A percentile compares a stretch with the other conserved stretches of the same genome.
These are phyloP conservation scores for Takifugu bimaculatus DNA, from an alignment of 2,113 vertebrate genomes.

Conservation along the genomic window DNA sequence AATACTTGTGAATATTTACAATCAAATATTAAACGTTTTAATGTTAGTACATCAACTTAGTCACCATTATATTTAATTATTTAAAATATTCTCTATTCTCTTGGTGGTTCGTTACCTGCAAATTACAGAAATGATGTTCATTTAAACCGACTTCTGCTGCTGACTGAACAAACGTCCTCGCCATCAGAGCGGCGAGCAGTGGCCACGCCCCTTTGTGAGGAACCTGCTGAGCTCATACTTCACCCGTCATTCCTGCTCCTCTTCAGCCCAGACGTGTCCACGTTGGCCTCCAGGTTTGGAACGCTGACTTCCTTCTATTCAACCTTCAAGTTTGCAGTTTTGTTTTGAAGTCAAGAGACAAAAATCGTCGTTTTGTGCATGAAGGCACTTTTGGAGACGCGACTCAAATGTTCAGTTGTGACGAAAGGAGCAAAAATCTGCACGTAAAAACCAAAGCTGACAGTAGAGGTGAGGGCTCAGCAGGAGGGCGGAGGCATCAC, in stretches of 20 bases:
- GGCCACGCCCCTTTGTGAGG: too few relatives aligned
- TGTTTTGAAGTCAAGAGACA: constrained; percentile 35
- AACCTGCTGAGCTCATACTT: background rate
- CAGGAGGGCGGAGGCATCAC: constrained; percentile 7
- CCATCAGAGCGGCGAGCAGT: too few relatives aligned
- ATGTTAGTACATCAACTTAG: too few relatives aligned
- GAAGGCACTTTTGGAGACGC: constrained; percentile 72
- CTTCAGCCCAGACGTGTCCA: constrained; percentile 22
- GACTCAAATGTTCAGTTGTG: constrained; percentile 9
- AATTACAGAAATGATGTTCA: background rate
- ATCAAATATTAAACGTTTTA: too few relatives aligned
- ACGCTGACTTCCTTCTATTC: constrained; percentile 42
- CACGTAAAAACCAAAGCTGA: constrained; percentile 41
- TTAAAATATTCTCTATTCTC: too few relatives aligned
- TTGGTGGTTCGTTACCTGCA: too few relatives aligned
- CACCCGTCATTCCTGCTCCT: constrained; percentile 32
- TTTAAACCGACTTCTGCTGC: background rate
- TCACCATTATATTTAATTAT: too few relatives aligned
- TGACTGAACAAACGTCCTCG: background rate
- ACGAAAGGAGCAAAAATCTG: constrained; percentile 29
- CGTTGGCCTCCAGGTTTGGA: constrained; percentile 59
- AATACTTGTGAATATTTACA: too few relatives aligned
- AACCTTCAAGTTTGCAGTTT: constrained; percentile 51
- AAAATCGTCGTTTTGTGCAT: constrained; percentile 58
- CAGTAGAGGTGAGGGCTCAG: background rate